A percentile compares a stretch with the other conserved stretches of the same genome.
phyloP scores from a whole-genome alignment of 1,140 invertebrate genomes.

The Bombus ignitus region DNA sequence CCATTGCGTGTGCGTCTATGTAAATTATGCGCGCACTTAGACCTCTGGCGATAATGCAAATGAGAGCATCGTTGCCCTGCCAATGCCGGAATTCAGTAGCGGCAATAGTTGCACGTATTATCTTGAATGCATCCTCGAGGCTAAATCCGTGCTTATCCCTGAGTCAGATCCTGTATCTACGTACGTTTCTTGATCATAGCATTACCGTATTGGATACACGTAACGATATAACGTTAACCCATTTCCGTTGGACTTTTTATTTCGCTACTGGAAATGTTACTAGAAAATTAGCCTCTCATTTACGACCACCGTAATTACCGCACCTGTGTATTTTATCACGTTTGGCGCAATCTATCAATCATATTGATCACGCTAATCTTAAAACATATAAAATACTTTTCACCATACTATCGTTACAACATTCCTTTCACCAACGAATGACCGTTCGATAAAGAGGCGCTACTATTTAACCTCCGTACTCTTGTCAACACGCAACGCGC shows the following conservation, averaged over 20 bases:
- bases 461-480: neutral
- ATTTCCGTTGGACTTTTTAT: neutral
- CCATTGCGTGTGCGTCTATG: slow-evolving; percentile 28
- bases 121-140: slow-evolving; percentile 42
- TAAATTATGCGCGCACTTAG: slow-evolving; percentile 71
- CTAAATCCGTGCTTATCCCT: neutral
- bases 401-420: neutral
- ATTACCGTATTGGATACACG: neutral
- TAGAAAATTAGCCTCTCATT: neutral
- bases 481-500: neutral
- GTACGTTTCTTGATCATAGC: neutral
- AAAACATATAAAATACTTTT: neutral
- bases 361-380: neutral
- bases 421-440: neutral
- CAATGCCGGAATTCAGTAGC: slow-evolving; percentile 66
- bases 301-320: neutral
- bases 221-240: slow-evolving; percentile 16
- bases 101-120: slow-evolving; percentile 62
- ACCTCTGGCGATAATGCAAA: slow-evolving; percentile 69
- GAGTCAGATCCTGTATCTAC: neutral
- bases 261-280: neutral
- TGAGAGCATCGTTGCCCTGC: slow-evolving; percentile 54
- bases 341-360: neutral
- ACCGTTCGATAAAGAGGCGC: neutral
- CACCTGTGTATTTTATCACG: neutral